phyloP scores from a whole-genome alignment of 2,113 vertebrate genomes.

The Donacobius atricapilla region DNA sequence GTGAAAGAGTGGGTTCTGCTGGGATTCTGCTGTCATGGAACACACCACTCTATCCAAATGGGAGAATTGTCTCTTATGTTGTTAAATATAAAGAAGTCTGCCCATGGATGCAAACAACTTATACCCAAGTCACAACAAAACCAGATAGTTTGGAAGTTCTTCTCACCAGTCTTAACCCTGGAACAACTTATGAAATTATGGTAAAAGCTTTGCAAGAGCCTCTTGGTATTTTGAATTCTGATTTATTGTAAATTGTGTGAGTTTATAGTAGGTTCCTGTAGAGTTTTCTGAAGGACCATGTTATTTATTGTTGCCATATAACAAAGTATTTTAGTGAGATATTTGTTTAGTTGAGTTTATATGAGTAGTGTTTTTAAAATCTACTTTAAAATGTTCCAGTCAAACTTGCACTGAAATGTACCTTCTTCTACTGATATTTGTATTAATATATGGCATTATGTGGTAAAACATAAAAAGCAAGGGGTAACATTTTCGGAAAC shows the following conservation, averaged over 20 bases:
- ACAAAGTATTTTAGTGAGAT: not conserved
- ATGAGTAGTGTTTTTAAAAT: not conserved
- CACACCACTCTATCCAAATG: conserved; percentile 72
- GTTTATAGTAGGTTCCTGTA: not conserved
- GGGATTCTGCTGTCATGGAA: conserved; percentile 92
- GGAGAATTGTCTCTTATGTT: conserved; percentile 81
- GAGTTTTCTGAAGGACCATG: not conserved
- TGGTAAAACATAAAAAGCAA: not conserved
- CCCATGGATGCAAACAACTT: conserved; percentile 84
- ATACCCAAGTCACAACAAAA: conserved; percentile 79
- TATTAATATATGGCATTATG: not conserved
- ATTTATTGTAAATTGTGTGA: not conserved
- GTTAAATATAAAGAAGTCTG: conserved; percentile 95
- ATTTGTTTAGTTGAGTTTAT: not conserved
- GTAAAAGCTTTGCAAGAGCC: conserved; percentile 62
- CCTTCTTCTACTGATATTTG: not conserved
- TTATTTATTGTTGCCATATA: not conserved
- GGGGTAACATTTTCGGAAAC: not conserved
- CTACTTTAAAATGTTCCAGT: not conserved
- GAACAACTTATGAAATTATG: conserved; percentile 93
- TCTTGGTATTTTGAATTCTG: not conserved
- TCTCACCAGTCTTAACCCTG: conserved; percentile 87
- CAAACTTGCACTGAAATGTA: not conserved
- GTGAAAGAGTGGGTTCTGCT: conserved; percentile 90
- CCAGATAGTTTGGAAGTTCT: conserved; percentile 86